Conservation (phyloP, 2,113 vertebrate species). For the Cheilinus undulatus region DNA sequence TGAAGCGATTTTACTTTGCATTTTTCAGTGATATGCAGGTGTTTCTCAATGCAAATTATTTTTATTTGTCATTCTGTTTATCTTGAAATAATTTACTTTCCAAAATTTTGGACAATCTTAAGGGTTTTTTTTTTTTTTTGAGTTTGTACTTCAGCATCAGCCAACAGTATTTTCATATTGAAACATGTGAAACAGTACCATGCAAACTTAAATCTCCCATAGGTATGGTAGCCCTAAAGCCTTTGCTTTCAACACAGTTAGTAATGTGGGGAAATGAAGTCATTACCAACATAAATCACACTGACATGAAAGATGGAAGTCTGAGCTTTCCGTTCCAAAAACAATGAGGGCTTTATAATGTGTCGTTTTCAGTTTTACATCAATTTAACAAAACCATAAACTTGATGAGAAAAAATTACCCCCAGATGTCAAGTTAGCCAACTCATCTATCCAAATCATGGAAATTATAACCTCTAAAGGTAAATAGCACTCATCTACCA, state of each 20-base stretch:
- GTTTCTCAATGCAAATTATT: too few relatives aligned
- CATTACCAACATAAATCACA: neutral
- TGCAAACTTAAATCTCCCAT: neutral
- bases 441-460: conserved; percentile 71
- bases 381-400: conserved; percentile 25
- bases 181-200: too few relatives aligned
- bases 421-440: conserved; percentile 63
- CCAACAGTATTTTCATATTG: too few relatives aligned
- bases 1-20: too few relatives aligned
- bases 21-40: too few relatives aligned
- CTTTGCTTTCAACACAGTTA: neutral
- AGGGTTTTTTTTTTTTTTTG: too few relatives aligned
- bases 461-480: conserved; percentile 74
- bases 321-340: neutral
- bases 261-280: neutral
- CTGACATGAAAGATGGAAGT: neutral
- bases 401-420: conserved; percentile 51
- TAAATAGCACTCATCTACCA: conserved; percentile 61
- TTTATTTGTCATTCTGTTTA: too few relatives aligned
- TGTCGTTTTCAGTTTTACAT: neutral
- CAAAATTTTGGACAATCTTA: too few relatives aligned
- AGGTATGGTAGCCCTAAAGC: neutral
- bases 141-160: neutral
- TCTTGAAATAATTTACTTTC: too few relatives aligned
- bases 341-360: neutral